phyloP scores from a whole-genome alignment of 2,113 vertebrate species.

The Sinocyclocheilus anshuiensis region DNA sequence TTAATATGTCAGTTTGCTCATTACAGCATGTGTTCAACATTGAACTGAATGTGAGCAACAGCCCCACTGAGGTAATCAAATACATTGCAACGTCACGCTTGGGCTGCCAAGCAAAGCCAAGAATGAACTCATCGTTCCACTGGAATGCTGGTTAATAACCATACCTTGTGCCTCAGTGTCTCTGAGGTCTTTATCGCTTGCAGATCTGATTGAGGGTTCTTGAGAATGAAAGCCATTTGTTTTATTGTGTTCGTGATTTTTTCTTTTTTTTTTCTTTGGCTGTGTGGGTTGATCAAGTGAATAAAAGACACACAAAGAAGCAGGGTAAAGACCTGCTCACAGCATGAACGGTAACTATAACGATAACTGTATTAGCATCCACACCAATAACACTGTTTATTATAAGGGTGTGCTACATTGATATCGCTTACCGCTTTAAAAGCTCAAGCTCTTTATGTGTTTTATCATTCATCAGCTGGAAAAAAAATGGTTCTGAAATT shows the following conservation, averaged over 20 bases:
- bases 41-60: neutral
- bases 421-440: neutral
- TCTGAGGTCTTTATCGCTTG: slow-evolving; percentile 24
- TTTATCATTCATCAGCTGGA: neutral
- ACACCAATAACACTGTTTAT: neutral
- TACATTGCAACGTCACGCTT: slow-evolving; percentile 25
- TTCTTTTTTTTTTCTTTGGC: neutral
- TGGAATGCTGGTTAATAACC: slow-evolving; percentile 11
- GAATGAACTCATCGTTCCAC: neutral
- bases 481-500: neutral
- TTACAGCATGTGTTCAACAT: slow-evolving; percentile 11
- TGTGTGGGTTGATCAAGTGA: neutral
- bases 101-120: slow-evolving; percentile 40
- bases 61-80: slow-evolving; percentile 11
- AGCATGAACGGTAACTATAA: neutral
- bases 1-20: neutral
- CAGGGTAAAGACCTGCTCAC: neutral
- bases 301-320: neutral
- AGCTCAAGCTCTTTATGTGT: neutral
- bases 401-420: neutral
- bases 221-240: neutral
- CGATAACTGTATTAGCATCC: neutral
- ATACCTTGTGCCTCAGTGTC: slow-evolving; percentile 3
- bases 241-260: neutral
- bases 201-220: slow-evolving; percentile 1